phyloP scores from a whole-genome alignment of 2,797 vertebrate genomes.

The Eidolon dupreanum region DNA sequence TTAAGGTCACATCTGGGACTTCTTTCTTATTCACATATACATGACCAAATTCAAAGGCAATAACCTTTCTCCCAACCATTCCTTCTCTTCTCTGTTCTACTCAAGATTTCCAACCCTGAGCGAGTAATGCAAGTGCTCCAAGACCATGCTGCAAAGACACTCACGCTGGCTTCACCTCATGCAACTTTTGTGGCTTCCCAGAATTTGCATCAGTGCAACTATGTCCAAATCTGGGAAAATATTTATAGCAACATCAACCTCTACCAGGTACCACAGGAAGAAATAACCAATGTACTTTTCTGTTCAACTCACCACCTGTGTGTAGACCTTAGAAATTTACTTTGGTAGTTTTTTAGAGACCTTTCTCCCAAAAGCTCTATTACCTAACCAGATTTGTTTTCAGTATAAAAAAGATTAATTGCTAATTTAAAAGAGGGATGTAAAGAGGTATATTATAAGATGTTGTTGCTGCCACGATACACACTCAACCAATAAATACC shows the following conservation, averaged over 20 bases:
- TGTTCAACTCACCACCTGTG: not conserved
- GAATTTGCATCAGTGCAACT: conserved; percentile 23
- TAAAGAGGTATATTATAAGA: not conserved
- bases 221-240: conserved; percentile 80
- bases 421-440: not conserved
- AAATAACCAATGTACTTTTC: not conserved
- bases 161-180: not conserved
- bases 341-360: not conserved
- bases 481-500: not conserved
- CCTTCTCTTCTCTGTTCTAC: conserved; percentile 27
- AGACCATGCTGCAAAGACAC: conserved; percentile 63
- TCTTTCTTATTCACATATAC: not conserved
- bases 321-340: not conserved
- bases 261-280: conserved; percentile 80
- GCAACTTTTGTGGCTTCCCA: conserved; percentile 53
- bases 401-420: not conserved
- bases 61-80: not conserved
- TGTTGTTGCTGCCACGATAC: not conserved
- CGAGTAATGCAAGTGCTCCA: conserved; percentile 83
- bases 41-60: not conserved
- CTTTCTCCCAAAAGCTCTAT: not conserved
- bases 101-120: conserved; percentile 82
- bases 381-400: conserved; percentile 12
- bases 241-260: conserved; percentile 79
- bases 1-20: not conserved